Conservation (phyloP, 2,888 invertebrate species). For the Caenorhabditis uteleia region DNA sequence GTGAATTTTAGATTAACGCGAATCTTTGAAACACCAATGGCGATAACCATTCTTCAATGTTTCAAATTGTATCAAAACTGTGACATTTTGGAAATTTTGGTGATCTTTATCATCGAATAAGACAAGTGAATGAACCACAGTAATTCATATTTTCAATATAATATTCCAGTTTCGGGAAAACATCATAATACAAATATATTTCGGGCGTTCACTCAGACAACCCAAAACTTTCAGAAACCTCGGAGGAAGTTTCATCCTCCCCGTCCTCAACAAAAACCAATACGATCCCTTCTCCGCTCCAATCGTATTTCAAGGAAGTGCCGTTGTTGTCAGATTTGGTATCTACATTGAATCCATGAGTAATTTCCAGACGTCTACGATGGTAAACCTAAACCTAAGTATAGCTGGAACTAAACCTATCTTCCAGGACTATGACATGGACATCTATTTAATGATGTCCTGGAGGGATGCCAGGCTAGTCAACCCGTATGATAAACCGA, state of each 20-base stretch:
- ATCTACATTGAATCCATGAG: constrained; percentile 69
- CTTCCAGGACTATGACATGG: constrained; percentile 69
- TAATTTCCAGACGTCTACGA: constrained; percentile 68
- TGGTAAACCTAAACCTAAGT: constrained; percentile 44
- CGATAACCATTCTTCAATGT: no score
- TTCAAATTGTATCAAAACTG: background rate
- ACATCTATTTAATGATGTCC: constrained; percentile 66
- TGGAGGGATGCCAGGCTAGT: constrained; percentile 68
- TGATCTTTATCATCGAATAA: no score
- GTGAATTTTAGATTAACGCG: no score
- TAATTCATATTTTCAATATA: no score
- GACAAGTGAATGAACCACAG: no score
- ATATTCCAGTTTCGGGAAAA: no score
- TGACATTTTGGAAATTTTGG: background rate
- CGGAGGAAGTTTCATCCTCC: constrained; percentile 64
- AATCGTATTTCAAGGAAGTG: constrained; percentile 63
- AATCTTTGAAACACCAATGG: no score
- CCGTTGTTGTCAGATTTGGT: constrained; percentile 67
- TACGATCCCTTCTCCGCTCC: constrained; percentile 69
- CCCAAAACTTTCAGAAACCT: constrained; percentile 48
- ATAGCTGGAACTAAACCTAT: background rate
- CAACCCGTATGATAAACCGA: constrained; percentile 66
- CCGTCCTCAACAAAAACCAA: constrained; percentile 66
- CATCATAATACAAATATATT: no score
- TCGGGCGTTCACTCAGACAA: background rate